Evolutionary conservation across 2,113 vertebrate species (phyloP), one percentile per base, ranked within the genome.

Genomic region (Rattus rattus): DNA sequence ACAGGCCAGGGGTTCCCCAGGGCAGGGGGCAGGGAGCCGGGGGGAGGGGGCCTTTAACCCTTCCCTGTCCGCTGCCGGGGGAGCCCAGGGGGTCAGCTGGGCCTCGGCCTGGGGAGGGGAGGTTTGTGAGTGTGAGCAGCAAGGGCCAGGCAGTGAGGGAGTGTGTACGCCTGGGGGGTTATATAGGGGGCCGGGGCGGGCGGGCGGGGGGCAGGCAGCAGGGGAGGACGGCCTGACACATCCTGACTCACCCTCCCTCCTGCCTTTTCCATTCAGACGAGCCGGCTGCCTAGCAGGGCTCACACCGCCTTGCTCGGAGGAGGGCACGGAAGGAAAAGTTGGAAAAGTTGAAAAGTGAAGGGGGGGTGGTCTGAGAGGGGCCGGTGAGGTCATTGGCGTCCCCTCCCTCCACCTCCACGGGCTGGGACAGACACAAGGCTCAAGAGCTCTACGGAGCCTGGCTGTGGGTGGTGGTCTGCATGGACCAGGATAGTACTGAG

Each of bases 221-320:
- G 96, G 95, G 96, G 96, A 95, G 97, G 97, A 94, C 94, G 87
- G 97, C 97, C 97, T 98, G 97, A 98, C 97, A 97, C 97, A 97
- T 97, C 95, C 97, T 98, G 97, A 98, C 96, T 98, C 97, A 98
- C 97, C 95, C 96, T 97, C 97, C 96, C 97, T 94, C 95, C 97
- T 97, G 97, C 97, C 97, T 98, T 98, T 98, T 98, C 97, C 97
- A 98, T 96, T 97, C 95, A 83, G 95, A 95, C 88, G 72, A 96
- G 93, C 93, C 94, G 96, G 88, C 96, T 84, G 94, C 96, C 91
- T 92, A 67, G 92, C 95, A 88, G 88, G 96, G 92, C 97, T 88
- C 96, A 70, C 52, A 56, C 96, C 76, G 97, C 92, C 88, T 84
- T 6, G 92, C 97, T 96, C 95, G 63, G 97, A 97, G 97, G 97